These are phyloP conservation scores for Esox niger DNA, from an alignment of 2,113 vertebrate species.

Conservation along the genomic window DNA sequence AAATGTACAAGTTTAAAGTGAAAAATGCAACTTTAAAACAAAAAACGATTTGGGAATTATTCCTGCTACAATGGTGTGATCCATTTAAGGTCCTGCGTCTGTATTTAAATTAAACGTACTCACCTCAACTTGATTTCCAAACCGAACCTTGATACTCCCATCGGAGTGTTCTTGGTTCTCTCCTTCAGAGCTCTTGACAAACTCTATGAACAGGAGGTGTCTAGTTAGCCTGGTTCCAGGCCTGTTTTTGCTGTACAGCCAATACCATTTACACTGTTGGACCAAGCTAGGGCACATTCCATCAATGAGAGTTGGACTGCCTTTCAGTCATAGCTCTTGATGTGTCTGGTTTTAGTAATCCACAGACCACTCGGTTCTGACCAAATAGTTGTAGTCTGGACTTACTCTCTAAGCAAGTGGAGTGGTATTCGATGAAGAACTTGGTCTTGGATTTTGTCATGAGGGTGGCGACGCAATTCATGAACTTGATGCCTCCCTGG, in stretches of 20 bases:
- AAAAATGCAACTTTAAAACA: too few species aligned
- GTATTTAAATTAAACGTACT: slow-evolving; percentile 19
- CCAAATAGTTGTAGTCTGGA: slow-evolving; percentile 3
- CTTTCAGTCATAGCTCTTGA: neutral
- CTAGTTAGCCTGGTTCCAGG: neutral
- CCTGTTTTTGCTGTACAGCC: too few species aligned
- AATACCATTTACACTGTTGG: too few species aligned
- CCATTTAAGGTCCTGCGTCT: too few species aligned
- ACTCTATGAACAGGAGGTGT: slow-evolving; percentile 69
- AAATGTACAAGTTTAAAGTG: too few species aligned
- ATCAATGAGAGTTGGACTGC: too few species aligned
- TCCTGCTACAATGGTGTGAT: too few species aligned
- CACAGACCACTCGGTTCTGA: neutral
- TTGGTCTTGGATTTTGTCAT: slow-evolving; percentile 95
- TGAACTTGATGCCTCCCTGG: slow-evolving; percentile 88
- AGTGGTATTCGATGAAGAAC: slow-evolving; percentile 96
- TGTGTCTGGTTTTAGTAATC: neutral
- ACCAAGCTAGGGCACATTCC: too few species aligned
- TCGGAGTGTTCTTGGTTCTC: slow-evolving; percentile 84
- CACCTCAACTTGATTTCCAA: slow-evolving; percentile 87
- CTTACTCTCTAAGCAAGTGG: slow-evolving; percentile 93
- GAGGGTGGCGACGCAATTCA: slow-evolving; percentile 83
- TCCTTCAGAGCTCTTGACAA: slow-evolving; percentile 89
- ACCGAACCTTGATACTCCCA: slow-evolving; percentile 87
- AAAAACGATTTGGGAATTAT: too few species aligned